Percentiles rank a stretch among this genome's conserved stretches.
These are phyloP conservation scores for Chelonia mydas DNA, from an alignment of 2,797 vertebrate genomes.

Conservation along the genomic window DNA sequence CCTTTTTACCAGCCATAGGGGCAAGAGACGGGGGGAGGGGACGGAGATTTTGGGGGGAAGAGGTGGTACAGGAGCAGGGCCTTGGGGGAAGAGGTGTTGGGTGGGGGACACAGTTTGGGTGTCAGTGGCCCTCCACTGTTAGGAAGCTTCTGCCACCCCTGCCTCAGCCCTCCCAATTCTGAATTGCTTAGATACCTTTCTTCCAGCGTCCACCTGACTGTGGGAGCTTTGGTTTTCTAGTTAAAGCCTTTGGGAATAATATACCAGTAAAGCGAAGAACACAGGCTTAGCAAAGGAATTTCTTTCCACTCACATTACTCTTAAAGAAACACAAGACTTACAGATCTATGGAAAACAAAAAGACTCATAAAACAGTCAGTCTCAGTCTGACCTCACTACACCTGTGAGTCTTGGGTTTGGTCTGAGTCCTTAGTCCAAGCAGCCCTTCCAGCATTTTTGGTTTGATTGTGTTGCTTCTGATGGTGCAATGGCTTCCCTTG, in stretches of 20 bases:
- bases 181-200: rapidly evolving
- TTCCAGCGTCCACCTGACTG: rapidly evolving
- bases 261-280: neutral
- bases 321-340: neutral
- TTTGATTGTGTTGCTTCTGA: neutral
- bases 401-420: neutral
- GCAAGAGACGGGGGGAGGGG: too few species aligned
- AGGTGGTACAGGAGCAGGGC: too few species aligned
- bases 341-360: neutral
- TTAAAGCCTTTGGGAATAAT: rapidly evolving
- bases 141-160: neutral
- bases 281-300: neutral
- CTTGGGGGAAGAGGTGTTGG: too few species aligned
- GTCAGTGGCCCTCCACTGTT: too few species aligned
- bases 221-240: neutral
- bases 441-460: rapidly evolving
- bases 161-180: neutral
- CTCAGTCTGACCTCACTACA: neutral
- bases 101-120: too few species aligned
- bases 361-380: rapidly evolving
- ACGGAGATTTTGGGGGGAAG: too few species aligned
- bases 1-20: too few species aligned
- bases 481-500: neutral
- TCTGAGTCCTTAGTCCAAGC: neutral
- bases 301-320: neutral